Evolutionary conservation across 2,113 vertebrate genomes (phyloP).

Genomic region (Garra rufa): DNA sequence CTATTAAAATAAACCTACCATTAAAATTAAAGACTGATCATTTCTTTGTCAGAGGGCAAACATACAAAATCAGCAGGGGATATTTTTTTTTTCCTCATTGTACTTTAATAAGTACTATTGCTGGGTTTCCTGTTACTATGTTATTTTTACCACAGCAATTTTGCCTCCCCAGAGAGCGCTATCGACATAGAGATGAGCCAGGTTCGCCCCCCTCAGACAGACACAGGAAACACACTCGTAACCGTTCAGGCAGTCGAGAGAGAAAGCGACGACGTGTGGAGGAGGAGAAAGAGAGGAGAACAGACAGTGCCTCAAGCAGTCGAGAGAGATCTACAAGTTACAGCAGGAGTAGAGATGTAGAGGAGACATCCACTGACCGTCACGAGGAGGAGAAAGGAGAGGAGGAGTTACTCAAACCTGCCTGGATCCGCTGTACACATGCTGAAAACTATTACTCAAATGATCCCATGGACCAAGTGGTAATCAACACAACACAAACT

Average conservation of each 20-base stretch:
- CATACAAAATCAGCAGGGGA: too few species aligned
- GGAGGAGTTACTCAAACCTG: slow-evolving; percentile 89
- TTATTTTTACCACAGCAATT: background rate
- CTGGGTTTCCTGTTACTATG: background rate
- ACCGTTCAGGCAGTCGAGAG: slow-evolving; percentile 87
- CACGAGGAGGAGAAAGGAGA: slow-evolving; percentile 84
- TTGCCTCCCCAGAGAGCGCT: slow-evolving; percentile 77
- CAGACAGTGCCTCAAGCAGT: slow-evolving; percentile 71
- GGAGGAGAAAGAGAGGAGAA: slow-evolving; percentile 79
- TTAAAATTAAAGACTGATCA: too few species aligned
- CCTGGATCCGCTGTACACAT: slow-evolving; percentile 97
- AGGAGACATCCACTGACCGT: slow-evolving; percentile 76
- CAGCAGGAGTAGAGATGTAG: slow-evolving; percentile 79
- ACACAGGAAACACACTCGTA: slow-evolving; percentile 84
- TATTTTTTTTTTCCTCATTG: too few species aligned
- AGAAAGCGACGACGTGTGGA: slow-evolving; percentile 91
- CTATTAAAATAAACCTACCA: too few species aligned
- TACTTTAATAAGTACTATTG: background rate
- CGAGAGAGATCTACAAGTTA: slow-evolving; percentile 75
- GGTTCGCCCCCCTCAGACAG: slow-evolving; percentile 86
- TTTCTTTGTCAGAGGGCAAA: too few species aligned
- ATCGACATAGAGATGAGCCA: slow-evolving; percentile 87
- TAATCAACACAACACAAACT: slow-evolving; percentile 59
- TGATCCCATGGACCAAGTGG: slow-evolving; percentile 99
- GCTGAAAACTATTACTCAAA: slow-evolving; percentile 96